Evolutionary conservation across 2,888 invertebrate genomes (phyloP).

Genomic region (Lottia gigantea): DNA sequence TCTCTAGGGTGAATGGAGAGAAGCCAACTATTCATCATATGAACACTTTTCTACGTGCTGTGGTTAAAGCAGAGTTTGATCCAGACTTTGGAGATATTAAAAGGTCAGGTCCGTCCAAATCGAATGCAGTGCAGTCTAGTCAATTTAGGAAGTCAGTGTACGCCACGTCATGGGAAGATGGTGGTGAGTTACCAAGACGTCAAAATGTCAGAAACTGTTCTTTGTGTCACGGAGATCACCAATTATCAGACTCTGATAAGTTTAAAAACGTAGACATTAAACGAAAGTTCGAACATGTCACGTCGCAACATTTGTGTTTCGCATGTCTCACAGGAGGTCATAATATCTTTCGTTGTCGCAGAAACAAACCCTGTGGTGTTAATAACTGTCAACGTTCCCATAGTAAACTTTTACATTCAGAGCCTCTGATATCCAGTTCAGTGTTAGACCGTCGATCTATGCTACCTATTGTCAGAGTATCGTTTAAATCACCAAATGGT

Average conservation of each 20-base stretch:
- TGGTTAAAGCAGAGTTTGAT: slow-evolving; percentile 22
- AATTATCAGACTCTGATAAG: not conserved
- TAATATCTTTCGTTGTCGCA: slow-evolving; percentile 10
- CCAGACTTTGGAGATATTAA: slow-evolving; percentile 24
- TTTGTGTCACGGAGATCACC: slow-evolving; percentile 8
- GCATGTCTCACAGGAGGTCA: slow-evolving; percentile 12
- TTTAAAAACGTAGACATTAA: not conserved
- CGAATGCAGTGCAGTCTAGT: not conserved
- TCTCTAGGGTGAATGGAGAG: not conserved
- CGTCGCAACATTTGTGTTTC: slow-evolving; percentile 15
- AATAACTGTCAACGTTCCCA: not conserved
- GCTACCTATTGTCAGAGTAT: not conserved
- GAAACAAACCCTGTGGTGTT: not conserved
- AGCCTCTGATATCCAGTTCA: not conserved
- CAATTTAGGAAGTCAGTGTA: not conserved
- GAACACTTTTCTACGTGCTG: slow-evolving; percentile 12
- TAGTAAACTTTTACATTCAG: not conserved
- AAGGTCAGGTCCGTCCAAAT: not conserved
- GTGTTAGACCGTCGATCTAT: not conserved
- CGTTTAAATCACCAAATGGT: not conserved
- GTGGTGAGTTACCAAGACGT: not conserved
- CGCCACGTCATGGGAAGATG: not conserved
- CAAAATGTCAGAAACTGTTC: not conserved
- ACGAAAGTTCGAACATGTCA: not conserved
- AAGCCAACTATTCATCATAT: not conserved